Conservation (phyloP, 2,797 vertebrate genomes). For the Neomorphus geoffroyi region DNA sequence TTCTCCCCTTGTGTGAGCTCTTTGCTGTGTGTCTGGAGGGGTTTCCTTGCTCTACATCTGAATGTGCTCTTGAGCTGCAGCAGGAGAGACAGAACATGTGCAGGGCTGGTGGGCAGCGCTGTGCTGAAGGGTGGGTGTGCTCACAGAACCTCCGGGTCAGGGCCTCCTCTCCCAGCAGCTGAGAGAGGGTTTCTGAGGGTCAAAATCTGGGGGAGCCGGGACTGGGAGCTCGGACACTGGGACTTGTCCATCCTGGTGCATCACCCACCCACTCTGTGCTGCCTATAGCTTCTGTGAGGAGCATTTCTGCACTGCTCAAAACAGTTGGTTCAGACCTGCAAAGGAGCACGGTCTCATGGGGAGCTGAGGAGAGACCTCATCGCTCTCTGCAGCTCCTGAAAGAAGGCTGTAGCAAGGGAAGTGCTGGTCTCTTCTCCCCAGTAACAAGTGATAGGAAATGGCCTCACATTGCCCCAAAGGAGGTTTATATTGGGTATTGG, state of each 20-base stretch:
- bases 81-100: neutral
- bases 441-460: too few relatives aligned
- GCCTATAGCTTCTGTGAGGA: neutral
- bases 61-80: neutral
- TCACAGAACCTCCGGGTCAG: neutral
- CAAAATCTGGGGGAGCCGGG: neutral
- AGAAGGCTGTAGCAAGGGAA: too few relatives aligned
- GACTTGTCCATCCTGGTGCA: neutral
- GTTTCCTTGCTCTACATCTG: neutral
- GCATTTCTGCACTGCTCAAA: neutral
- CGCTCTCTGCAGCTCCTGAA: too few relatives aligned
- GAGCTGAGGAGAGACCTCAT: too few relatives aligned
- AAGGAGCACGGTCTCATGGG: too few relatives aligned
- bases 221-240: neutral
- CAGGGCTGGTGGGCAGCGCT: neutral
- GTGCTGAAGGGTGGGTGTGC: neutral
- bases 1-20: neutral
- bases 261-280: neutral
- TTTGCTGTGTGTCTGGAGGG: neutral
- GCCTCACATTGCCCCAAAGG: too few relatives aligned
- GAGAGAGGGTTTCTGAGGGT: neutral
- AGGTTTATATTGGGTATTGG: too few relatives aligned
- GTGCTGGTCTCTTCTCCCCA: too few relatives aligned
- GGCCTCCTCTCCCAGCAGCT: neutral
- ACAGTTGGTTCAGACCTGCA: neutral